A percentile compares a stretch with the other conserved stretches of the same genome.
These are phyloP conservation scores for Lycophotia porphyrea DNA, from an alignment of 2,888 invertebrate species.

Conservation along the genomic window DNA sequence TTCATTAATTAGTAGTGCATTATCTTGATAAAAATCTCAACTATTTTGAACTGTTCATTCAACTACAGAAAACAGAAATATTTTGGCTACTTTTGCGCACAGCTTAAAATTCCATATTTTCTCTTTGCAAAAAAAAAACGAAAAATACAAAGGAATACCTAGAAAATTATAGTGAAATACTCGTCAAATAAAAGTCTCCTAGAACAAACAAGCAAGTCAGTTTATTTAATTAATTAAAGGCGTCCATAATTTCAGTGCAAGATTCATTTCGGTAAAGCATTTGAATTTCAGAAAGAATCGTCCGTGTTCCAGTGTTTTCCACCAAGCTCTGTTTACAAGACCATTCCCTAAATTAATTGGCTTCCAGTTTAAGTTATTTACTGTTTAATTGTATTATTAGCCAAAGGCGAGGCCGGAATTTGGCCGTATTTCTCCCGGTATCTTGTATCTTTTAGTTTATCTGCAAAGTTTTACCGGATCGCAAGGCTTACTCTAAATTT, in stretches of 20 bases:
- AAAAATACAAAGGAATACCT: background rate
- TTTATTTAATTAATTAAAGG: conserved; percentile 49
- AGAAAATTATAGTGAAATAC: conserved; percentile 19
- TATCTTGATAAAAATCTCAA: background rate
- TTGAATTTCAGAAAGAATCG: conserved; percentile 57
- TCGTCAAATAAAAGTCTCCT: background rate
- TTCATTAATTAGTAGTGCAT: background rate
- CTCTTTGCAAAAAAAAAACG: background rate
- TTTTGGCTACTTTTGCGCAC: background rate
- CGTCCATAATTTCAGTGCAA: conserved; percentile 51
- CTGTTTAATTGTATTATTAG: conserved; percentile 59
- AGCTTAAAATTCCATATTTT: background rate
- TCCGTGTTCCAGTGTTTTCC: conserved; percentile 28
- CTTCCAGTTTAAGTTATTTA: conserved; percentile 59
- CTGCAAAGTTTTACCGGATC: conserved; percentile 25
- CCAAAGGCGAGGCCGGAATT: conserved; percentile 29
- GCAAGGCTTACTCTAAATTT: background rate
- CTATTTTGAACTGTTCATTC: background rate
- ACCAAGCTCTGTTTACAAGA: conserved; percentile 51
- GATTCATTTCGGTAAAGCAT: conserved; percentile 36
- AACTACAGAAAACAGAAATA: no score
- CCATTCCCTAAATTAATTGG: conserved; percentile 63
- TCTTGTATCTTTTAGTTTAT: conserved; percentile 35
- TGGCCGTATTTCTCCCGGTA: conserved; percentile 23
- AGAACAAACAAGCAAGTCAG: conserved; percentile 12